A percentile compares a stretch with the other conserved stretches of the same genome.
Conservation (phyloP, 2,113 vertebrate genomes). For the Neolamprologus falcicula region DNA sequence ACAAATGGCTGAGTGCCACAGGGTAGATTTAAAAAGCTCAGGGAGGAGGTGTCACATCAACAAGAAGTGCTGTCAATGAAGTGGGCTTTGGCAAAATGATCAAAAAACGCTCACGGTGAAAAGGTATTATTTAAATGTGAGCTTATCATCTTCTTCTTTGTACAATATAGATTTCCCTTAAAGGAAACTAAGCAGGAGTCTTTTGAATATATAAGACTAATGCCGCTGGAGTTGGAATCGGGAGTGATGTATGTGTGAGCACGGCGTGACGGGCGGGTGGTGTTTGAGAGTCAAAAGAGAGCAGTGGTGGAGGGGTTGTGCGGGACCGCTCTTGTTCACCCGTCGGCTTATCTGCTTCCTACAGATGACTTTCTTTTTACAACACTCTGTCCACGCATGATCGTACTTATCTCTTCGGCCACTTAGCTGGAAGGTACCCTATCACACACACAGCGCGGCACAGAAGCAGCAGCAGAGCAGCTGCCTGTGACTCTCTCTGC, state of each 20-base stretch:
- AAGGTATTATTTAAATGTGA: background rate
- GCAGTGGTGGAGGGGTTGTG: background rate
- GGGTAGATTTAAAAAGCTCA: constrained; percentile 1
- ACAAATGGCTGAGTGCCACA: background rate
- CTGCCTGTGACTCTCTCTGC: constrained; percentile 5
- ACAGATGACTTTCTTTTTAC: constrained; percentile 46
- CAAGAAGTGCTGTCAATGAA: background rate
- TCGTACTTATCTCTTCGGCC: constrained; percentile 60
- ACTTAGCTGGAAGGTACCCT: constrained; percentile 52
- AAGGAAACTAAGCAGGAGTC: background rate
- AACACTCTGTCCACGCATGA: background rate
- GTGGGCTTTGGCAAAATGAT: background rate
- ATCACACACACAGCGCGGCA: constrained; percentile 24
- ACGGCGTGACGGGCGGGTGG: background rate
- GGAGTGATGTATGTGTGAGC: background rate
- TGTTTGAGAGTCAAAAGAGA: constrained; percentile 9
- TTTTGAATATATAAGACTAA: background rate
- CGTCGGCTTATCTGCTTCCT: constrained; percentile 57
- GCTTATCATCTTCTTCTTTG: background rate
- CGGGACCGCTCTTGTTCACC: background rate
- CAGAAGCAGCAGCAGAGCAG: background rate
- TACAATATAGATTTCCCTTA: background rate
- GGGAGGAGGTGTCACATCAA: background rate
- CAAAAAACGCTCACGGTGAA: background rate
- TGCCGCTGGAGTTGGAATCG: background rate